A percentile compares a stretch with the other conserved stretches of the same genome.
These are phyloP conservation scores for Nymphalis polychloros DNA, from an alignment of 2,888 invertebrate genomes.

Conservation along the genomic window DNA sequence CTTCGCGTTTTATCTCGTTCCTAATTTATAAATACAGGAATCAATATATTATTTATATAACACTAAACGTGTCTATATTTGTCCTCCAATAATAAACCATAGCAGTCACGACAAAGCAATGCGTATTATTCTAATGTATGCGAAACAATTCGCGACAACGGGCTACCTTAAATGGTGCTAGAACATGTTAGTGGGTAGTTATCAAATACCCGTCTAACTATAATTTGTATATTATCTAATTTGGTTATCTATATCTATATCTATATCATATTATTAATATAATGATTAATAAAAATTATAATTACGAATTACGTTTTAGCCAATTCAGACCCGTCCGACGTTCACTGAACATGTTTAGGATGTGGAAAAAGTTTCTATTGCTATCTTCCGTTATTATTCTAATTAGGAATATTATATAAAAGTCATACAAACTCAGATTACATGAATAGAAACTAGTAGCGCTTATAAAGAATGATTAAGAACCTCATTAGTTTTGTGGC, in stretches of 20 bases:
- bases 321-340: not conserved
- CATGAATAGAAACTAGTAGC: no score
- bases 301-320: no score
- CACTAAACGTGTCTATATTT: slow-evolving; percentile 15
- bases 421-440: no score
- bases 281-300: not conserved
- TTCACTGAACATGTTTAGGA: no score
- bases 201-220: slow-evolving; percentile 22
- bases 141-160: slow-evolving; percentile 27
- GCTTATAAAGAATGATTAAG: no score
- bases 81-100: slow-evolving; percentile 12
- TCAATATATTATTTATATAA: not conserved
- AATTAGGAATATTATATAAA: no score
- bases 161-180: slow-evolving; percentile 33
- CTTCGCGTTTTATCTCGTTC: no score
- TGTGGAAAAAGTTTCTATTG: no score
- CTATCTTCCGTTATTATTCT: no score
- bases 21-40: not conserved
- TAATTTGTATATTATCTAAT: slow-evolving; percentile 1
- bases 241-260: not conserved
- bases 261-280: not conserved
- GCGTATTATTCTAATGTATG: slow-evolving; percentile 32
- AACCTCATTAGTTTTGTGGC: no score
- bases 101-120: slow-evolving; percentile 15
- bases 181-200: slow-evolving; percentile 29